These are phyloP conservation scores for Yasuhikotakia modesta DNA, from an alignment of 2,797 vertebrate species.

Conservation along the genomic window DNA sequence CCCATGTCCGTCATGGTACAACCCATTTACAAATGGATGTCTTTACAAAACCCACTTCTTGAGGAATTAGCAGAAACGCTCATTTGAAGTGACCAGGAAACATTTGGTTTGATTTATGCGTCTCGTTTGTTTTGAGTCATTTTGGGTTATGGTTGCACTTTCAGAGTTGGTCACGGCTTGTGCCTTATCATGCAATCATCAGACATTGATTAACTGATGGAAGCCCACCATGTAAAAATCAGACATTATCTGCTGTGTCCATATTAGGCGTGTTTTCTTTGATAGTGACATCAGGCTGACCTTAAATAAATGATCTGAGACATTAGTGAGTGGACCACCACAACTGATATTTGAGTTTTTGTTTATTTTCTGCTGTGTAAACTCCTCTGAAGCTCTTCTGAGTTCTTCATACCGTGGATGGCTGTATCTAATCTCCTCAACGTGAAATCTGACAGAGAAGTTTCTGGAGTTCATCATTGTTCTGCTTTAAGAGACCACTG, in stretches of 20 bases:
- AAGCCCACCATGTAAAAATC: conserved; percentile 2
- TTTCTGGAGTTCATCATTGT: conserved; percentile 49
- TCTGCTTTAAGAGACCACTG: conserved; percentile 18
- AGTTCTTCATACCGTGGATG: conserved; percentile 19
- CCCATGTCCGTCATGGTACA: background rate
- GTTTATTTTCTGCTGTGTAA: conserved; percentile 27
- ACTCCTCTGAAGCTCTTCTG: conserved; percentile 14
- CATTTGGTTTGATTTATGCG: background rate
- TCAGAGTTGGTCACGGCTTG: background rate
- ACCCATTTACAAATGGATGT: background rate
- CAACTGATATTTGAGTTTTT: conserved; percentile 11
- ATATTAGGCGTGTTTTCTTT: conserved; percentile 27
- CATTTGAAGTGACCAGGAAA: background rate
- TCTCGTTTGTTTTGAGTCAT: conserved; percentile 5
- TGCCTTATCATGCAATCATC: background rate
- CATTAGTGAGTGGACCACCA: conserved; percentile 16
- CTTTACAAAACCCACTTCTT: background rate
- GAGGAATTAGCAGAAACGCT: background rate
- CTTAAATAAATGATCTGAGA: background rate
- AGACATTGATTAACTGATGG: conserved; percentile 1
- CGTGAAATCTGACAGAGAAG: conserved; percentile 7
- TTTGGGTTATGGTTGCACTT: conserved; percentile 9
- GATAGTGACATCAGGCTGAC: background rate
- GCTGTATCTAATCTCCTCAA: conserved; percentile 38
- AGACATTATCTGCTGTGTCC: conserved; percentile 4